Evolutionary conservation across 2,888 invertebrate species (phyloP).

Genomic region (Dryobotodes eremita): DNA sequence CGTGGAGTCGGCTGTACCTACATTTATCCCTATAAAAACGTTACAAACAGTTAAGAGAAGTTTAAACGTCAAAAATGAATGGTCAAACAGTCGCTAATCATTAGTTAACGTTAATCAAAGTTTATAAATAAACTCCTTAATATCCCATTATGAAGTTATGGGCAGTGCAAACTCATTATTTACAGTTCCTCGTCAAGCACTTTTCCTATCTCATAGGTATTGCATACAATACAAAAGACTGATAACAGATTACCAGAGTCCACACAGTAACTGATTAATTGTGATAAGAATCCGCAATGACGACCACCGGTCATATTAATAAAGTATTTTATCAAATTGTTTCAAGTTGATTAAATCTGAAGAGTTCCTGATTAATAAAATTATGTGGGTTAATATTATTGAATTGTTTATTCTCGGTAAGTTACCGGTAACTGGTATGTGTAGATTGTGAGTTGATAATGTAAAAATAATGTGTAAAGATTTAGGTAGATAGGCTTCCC

Average conservation of each 20-base stretch:
- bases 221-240: slow-evolving; percentile 13
- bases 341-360: slow-evolving; percentile 14
- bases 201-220: neutral
- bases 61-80: too few species aligned
- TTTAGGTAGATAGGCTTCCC: neutral
- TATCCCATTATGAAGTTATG: neutral
- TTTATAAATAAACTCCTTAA: neutral
- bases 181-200: neutral
- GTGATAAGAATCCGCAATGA: slow-evolving; percentile 39
- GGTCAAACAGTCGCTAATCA: too few species aligned
- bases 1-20: too few species aligned
- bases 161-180: neutral
- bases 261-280: slow-evolving; percentile 30
- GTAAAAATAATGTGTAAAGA: neutral
- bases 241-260: slow-evolving; percentile 26
- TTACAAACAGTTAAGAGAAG: too few species aligned
- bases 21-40: too few species aligned
- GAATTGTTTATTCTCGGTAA: neutral
- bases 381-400: neutral
- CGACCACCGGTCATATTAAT: slow-evolving; percentile 20
- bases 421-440: slow-evolving; percentile 3
- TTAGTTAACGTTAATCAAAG: too few species aligned
- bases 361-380: slow-evolving; percentile 23
- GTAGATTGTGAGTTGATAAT: neutral
- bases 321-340: slow-evolving; percentile 28